phyloP scores from a whole-genome alignment of 1,140 invertebrate genomes.

The Batillaria attramentaria region DNA sequence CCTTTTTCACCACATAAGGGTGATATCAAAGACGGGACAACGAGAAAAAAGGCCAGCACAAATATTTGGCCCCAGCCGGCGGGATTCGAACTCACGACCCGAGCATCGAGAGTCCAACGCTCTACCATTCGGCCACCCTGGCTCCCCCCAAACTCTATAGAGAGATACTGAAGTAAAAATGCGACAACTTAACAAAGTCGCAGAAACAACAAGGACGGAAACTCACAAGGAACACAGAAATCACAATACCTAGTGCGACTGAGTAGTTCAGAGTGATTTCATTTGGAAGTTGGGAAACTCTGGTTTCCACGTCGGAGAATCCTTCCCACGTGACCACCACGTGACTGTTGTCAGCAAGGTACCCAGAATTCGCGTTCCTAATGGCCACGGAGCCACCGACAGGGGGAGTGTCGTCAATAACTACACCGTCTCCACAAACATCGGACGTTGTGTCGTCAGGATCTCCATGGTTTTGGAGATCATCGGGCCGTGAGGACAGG shows the following conservation, averaged over 20 bases:
- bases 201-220: no score
- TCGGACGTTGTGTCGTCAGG: not conserved
- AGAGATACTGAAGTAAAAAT: no score
- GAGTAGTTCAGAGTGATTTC: slow-evolving; percentile 26
- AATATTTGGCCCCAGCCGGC: no score
- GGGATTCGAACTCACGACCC: no score
- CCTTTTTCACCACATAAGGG: no score
- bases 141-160: no score
- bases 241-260: slow-evolving; percentile 14
- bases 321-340: slow-evolving; percentile 42
- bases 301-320: slow-evolving; percentile 38
- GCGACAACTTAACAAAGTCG: no score
- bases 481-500: not conserved
- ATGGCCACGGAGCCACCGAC: slow-evolving; percentile 37
- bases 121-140: no score
- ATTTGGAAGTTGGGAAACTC: not conserved
- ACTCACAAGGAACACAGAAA: no score
- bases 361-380: slow-evolving; percentile 31
- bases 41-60: no score
- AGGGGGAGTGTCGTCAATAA: slow-evolving; percentile 44
- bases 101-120: no score
- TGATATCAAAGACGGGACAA: no score
- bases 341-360: slow-evolving; percentile 22
- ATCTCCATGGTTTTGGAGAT: not conserved
- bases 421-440: slow-evolving; percentile 48